phyloP scores from a whole-genome alignment of 2,797 vertebrate genomes.

The Monodelphis domestica region DNA sequence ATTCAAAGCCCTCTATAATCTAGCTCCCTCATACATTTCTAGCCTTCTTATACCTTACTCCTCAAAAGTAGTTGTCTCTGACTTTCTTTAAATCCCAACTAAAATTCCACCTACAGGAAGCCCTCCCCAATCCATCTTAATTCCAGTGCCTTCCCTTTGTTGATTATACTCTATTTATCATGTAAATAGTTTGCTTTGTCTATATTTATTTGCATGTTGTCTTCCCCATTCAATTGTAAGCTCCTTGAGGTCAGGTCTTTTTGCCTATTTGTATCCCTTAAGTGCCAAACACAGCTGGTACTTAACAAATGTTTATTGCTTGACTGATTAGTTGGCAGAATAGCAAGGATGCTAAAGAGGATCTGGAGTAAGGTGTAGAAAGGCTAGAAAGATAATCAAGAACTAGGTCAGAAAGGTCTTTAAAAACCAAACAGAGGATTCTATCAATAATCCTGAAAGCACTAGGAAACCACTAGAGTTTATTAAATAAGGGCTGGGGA shows the following conservation, averaged over 20 bases:
- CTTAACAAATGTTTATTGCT: background rate
- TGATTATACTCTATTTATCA: background rate
- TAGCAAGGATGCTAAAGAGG: background rate
- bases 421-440: background rate
- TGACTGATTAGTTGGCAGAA: background rate
- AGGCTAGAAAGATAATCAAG: background rate
- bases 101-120: background rate
- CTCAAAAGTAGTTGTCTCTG: background rate
- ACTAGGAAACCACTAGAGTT: background rate
- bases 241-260: background rate
- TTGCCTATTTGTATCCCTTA: background rate
- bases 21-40: background rate
- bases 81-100: background rate
- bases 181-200: background rate
- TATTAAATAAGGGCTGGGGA: background rate
- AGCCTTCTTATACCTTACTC: background rate
- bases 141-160: background rate
- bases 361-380: background rate
- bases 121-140: background rate
- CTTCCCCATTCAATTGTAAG: background rate
- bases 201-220: background rate
- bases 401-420: background rate
- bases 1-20: background rate
- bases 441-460: background rate
- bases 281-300: background rate